Percentiles rank a stretch among this genome's conserved stretches.
Conservation (phyloP, 2,888 invertebrate genomes). For the Eurytoma adleriae region DNA sequence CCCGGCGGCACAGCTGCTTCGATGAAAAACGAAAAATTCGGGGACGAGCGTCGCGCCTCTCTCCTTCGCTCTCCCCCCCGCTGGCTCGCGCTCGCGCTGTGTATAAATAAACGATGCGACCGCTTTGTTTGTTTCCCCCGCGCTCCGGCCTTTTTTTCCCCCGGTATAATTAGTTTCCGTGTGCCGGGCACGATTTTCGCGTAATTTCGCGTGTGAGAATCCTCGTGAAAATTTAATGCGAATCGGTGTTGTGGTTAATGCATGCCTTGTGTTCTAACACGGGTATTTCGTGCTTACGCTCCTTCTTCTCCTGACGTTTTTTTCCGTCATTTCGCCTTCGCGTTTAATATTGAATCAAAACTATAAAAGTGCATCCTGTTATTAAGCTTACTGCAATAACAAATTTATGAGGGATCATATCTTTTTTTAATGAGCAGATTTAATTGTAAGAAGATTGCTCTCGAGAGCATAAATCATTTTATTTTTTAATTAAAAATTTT, state of each 20-base stretch:
- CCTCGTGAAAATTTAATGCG: not conserved
- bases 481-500: no score
- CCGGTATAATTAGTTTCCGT: not conserved
- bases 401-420: no score
- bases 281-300: no score
- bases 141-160: not conserved
- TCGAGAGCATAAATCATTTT: no score
- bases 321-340: no score
- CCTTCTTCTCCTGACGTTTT: no score
- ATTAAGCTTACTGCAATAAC: no score
- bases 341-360: no score
- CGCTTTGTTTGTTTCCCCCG: not conserved
- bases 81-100: not conserved
- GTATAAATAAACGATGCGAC: constrained; percentile 9
- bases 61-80: not conserved
- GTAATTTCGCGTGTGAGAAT: not conserved
- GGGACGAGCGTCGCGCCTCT: not conserved
- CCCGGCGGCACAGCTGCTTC: constrained; percentile 36
- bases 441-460: no score
- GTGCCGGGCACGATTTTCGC: not conserved
- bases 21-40: constrained; percentile 43
- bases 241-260: not conserved
- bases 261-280: not conserved
- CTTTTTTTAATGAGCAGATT: no score
- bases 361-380: no score